Percentiles rank a stretch among this genome's conserved stretches.
Evolutionary conservation across 1,140 invertebrate species (phyloP).

Genomic region (Aporrectodea caliginosa): DNA sequence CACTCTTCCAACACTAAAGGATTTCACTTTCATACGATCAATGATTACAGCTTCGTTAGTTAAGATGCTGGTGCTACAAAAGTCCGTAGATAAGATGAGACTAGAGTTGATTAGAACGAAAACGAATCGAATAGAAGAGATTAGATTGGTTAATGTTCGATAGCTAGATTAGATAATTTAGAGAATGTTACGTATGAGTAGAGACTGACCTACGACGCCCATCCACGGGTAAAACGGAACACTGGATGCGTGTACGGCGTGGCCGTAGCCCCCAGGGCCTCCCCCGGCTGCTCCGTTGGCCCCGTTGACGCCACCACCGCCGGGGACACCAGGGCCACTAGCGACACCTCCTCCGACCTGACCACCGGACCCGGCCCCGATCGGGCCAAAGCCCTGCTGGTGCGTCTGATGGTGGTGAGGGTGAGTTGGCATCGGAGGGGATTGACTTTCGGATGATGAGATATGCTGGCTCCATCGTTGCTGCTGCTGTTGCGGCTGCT

Average conservation of each 20-base stretch:
- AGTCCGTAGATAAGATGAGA: too few relatives aligned
- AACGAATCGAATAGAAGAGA: too few relatives aligned
- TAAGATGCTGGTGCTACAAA: too few relatives aligned
- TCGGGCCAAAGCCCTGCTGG: not conserved
- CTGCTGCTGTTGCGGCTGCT: not conserved
- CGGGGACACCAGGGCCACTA: not conserved
- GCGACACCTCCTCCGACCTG: not conserved
- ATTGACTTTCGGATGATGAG: not conserved
- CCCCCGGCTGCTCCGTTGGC: not conserved
- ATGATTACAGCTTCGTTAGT: too few relatives aligned
- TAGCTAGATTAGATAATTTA: too few relatives aligned
- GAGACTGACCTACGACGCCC: conserved; percentile 33
- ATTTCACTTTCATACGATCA: too few relatives aligned
- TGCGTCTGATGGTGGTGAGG: not conserved
- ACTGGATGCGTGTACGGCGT: not conserved
- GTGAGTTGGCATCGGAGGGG: not conserved
- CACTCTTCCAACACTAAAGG: too few relatives aligned
- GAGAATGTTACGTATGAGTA: too few relatives aligned
- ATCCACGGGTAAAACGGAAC: conserved; percentile 33
- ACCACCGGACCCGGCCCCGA: not conserved
- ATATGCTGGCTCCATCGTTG: not conserved
- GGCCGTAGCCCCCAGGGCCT: conserved; percentile 54
- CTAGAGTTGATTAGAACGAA: too few relatives aligned
- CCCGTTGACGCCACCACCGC: too few relatives aligned
- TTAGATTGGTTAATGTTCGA: too few relatives aligned